phyloP scores from a whole-genome alignment of 2,797 vertebrate genomes.

The Trematomus bernacchii region DNA sequence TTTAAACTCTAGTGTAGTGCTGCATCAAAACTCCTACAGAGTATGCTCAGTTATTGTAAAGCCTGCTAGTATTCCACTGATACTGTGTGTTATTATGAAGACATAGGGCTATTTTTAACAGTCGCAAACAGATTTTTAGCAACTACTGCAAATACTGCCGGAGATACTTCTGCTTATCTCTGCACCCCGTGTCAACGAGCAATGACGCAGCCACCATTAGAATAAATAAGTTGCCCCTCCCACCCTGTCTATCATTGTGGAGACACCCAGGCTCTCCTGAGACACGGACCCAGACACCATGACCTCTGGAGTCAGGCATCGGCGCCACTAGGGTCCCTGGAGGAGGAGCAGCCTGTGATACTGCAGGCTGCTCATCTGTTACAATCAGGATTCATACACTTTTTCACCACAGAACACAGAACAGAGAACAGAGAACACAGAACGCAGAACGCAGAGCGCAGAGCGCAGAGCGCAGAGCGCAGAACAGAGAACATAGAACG shows the following conservation, averaged over 20 bases:
- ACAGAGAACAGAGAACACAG: too few relatives aligned
- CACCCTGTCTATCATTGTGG: slow-evolving; percentile 5
- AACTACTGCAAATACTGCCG: neutral
- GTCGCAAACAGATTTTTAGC: too few relatives aligned
- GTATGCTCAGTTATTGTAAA: neutral
- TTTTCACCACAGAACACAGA: too few relatives aligned
- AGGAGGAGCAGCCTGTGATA: slow-evolving; percentile 10
- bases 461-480: too few relatives aligned
- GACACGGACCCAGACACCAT: slow-evolving; percentile 32
- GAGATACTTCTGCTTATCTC: slow-evolving; percentile 8
- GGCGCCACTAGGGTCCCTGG: slow-evolving; percentile 12
- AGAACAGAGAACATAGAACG: too few relatives aligned
- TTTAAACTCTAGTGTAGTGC: neutral
- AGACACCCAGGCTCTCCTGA: slow-evolving; percentile 25
- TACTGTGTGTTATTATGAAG: neutral
- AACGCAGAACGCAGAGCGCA: too few relatives aligned
- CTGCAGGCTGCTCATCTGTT: slow-evolving; percentile 29
- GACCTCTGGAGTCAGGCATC: slow-evolving; percentile 30
- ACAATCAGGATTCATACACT: too few relatives aligned
- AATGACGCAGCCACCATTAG: slow-evolving; percentile 14
- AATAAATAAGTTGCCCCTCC: slow-evolving; percentile 1
- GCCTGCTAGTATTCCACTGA: neutral
- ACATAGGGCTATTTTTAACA: neutral
- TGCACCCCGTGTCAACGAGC: neutral
- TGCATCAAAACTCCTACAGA: neutral